These are phyloP conservation scores for Pogonomyrmex barbatus DNA, from an alignment of 1,140 invertebrate species.

Conservation along the genomic window DNA sequence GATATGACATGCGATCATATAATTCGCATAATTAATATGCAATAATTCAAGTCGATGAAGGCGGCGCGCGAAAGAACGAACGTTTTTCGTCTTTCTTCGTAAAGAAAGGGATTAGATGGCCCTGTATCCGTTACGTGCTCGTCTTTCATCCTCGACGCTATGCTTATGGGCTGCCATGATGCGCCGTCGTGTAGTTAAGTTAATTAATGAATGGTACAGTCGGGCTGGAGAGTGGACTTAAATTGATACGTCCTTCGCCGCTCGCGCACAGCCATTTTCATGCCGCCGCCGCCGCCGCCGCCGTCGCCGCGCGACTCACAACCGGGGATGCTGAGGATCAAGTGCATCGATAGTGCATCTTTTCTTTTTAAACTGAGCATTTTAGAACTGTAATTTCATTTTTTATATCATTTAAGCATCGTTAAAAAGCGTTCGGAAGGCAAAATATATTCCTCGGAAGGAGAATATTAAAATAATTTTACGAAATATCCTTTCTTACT, in stretches of 20 bases:
- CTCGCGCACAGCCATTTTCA: constrained; percentile 82
- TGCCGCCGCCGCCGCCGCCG: constrained; percentile 58
- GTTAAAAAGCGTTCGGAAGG: neutral
- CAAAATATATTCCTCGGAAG: neutral
- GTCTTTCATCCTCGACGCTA: constrained; percentile 77
- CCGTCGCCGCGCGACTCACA: constrained; percentile 28
- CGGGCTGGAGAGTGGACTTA: constrained; percentile 83
- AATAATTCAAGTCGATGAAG: constrained; percentile 38
- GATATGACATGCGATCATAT: neutral
- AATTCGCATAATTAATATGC: constrained; percentile 1
- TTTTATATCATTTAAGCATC: neutral
- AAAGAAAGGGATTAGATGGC: constrained; percentile 71
- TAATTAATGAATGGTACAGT: constrained; percentile 86
- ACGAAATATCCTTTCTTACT: neutral
- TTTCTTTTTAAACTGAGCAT: neutral
- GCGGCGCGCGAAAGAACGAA: constrained; percentile 3
- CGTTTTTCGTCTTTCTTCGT: constrained; percentile 41
- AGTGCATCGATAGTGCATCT: neutral
- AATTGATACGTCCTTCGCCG: constrained; percentile 86
- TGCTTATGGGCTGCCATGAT: constrained; percentile 81
- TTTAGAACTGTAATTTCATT: neutral
- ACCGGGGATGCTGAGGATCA: constrained; percentile 17
- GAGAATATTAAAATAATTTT: neutral
- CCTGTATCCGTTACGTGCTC: constrained; percentile 75
- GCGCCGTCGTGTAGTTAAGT: constrained; percentile 85